Evolutionary conservation across 2,888 invertebrate genomes (phyloP).

Genomic region (Dione juno): DNA sequence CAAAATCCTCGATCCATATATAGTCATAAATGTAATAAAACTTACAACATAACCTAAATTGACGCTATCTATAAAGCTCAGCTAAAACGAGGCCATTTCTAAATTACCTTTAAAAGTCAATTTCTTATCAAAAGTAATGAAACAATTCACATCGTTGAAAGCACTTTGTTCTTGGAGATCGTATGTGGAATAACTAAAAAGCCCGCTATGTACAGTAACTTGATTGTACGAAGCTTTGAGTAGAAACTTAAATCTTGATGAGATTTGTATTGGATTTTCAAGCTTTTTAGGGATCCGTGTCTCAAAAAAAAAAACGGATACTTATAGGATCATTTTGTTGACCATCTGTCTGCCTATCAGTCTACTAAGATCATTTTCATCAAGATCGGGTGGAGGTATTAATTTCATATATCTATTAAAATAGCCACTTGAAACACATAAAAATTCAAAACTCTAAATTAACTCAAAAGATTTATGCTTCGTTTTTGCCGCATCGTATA

Average conservation of each 20-base stretch:
- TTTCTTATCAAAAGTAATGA: constrained; percentile 31
- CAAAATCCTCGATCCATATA: background rate
- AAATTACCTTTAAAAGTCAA: constrained; percentile 29
- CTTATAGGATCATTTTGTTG: too few species aligned
- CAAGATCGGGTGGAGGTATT: too few species aligned
- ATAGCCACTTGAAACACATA: too few species aligned
- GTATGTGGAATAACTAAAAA: constrained; percentile 42
- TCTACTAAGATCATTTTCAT: too few species aligned
- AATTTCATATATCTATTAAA: too few species aligned
- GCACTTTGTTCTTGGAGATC: constrained; percentile 40
- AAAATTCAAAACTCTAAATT: too few species aligned
- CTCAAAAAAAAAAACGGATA: too few species aligned
- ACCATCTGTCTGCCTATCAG: too few species aligned
- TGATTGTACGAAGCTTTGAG: constrained; percentile 40
- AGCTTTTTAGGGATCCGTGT: constrained; percentile 24
- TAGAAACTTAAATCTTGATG: constrained; percentile 43
- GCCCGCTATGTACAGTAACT: constrained; percentile 36
- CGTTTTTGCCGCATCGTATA: too few species aligned
- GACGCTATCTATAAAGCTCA: constrained; percentile 11
- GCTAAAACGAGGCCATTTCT: constrained; percentile 10
- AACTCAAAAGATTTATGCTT: too few species aligned
- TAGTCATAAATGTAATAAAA: background rate
- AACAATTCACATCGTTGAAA: constrained; percentile 32
- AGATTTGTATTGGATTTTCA: constrained; percentile 43
- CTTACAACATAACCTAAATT: background rate